Base-by-base conservation (phyloP, 2,888 invertebrate species). In the Acleris emargana region DNA sequence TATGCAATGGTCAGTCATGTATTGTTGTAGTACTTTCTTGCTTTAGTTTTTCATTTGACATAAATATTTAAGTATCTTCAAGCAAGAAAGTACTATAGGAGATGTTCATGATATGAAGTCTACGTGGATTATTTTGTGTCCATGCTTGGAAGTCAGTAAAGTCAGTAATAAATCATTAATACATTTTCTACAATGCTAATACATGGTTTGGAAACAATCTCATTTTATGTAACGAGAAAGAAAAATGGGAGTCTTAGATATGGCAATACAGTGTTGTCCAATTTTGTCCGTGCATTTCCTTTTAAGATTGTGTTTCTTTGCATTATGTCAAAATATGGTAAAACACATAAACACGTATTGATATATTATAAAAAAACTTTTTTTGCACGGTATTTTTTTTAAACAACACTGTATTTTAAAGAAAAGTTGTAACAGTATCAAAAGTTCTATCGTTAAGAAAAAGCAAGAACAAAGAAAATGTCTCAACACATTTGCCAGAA, bases 111-210 rank as follows among this genome's bases (percentile, higher is more conserved):
- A 38, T 38, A 9, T 38, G 13, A 4, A 38, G 38, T 38, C 38
- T 38, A 38, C 38, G 38, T 38, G 38, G 38, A 20, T 18, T 42
- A 16, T 11, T 11, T 53, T 32, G 58, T 57, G 59, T 54, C 53
- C 49, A 55, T 66, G 66, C 57, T 52, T 60, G 43, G 47, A 25
- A 63, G 61, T 64, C 67, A 51, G 64, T 58, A 61, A 61, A 28
- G 43, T 22, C 50, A 22, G 47, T 18, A 52, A n/a, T 3, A 43
- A 20, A n/a, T 7, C 7, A 38, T 55, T 45, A n/a, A 25, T 43
- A 55, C 17, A 42, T n/a, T 11, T 43, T 45, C 54, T 54, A 54
- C 54, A 5, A 18, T 49, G 49, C 49, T 49, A 45, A 42, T 45
- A 49, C 49, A 49, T 49, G 9, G 17, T 11, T 11, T 18, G 20